Base-by-base conservation (phyloP, 2,113 vertebrate species). In the Oryzias woworae region DNA sequence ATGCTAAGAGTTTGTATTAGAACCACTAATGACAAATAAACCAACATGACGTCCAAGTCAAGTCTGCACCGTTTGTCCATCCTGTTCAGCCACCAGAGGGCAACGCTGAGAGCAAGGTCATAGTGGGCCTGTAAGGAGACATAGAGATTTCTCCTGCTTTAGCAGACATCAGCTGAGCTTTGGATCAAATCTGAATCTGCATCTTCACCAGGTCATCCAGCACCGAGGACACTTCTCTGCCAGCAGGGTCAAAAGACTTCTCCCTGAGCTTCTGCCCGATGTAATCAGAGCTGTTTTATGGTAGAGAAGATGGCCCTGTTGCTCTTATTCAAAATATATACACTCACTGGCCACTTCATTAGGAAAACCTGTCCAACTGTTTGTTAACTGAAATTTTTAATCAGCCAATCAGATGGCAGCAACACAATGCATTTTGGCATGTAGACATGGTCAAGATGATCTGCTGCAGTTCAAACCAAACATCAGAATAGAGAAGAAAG, bases 191-290 rank as follows among this genome's bases (percentile, higher is more conserved):
- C 44, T 47, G 23, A 15, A 4, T n/a, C 2, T 41, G 20, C 28
- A 4, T 20, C 55, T 70, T 89, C 93, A 96, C 94, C 93, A 95
- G 83, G 53, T 95, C 91, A 76, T 95, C 94, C 85, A 95, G 83
- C 77, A 92, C 68, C 2, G 90, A 91, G 51, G 83, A 78, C 5
- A 86, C 75, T 47, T 73, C 88, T 86, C 86, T 93, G 75, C 95
- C 93, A 76, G 92, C 91, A 4, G 93, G 92, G 77, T 95, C 95
- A 82, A 96, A 96, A 63, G 86, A 74, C 7, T 94, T 93, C 87
- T 96, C 94, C 76, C 84, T 64, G 60, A 95, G 88, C 84, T 81
- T 94, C 82, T 92, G 91, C 46, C 95, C 93, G 75, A 97, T 87
- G 74, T 96, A 95, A 77, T 93, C 86, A 67, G 67, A 81, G 67